Percentiles rank a stretch among this genome's conserved stretches.
These are phyloP conservation scores for Seladonia tumulorum DNA, from an alignment of 2,888 invertebrate species.

Conservation along the genomic window DNA sequence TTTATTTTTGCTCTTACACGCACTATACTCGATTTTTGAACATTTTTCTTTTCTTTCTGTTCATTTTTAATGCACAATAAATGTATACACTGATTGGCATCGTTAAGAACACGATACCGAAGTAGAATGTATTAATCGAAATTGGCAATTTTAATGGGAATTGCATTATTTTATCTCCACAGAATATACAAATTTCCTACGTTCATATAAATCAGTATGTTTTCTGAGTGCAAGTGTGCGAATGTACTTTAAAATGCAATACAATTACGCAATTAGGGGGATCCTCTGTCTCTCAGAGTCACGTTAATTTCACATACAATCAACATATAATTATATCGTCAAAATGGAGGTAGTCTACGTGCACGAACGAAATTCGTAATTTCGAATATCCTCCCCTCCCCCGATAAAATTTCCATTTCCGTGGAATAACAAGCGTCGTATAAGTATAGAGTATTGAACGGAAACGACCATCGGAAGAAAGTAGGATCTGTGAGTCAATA, in stretches of 20 bases:
- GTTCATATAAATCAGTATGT: not conserved
- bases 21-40: not conserved
- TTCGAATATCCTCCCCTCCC: too few relatives aligned
- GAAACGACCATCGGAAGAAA: not conserved
- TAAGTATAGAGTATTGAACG: not conserved
- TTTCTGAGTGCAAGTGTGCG: not conserved
- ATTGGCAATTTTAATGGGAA: not conserved
- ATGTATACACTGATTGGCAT: not conserved
- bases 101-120: not conserved
- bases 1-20: not conserved
- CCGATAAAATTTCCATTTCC: not conserved
- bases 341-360: not conserved
- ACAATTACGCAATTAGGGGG: not conserved
- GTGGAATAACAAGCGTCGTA: not conserved
- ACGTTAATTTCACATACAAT: not conserved
- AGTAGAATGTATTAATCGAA: not conserved
- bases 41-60: not conserved
- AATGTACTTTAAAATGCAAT: not conserved
- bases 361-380: not conserved
- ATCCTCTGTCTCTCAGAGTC: not conserved
- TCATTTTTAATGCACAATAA: not conserved
- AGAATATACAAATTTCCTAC: not conserved
- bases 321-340: not conserved
- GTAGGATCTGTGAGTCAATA: constrained; percentile 17
- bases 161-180: not conserved